Percentiles rank a stretch among this genome's conserved stretches.
These are phyloP conservation scores for Pristionchus arcanus DNA, from an alignment of 2,888 invertebrate genomes.

Conservation along the genomic window DNA sequence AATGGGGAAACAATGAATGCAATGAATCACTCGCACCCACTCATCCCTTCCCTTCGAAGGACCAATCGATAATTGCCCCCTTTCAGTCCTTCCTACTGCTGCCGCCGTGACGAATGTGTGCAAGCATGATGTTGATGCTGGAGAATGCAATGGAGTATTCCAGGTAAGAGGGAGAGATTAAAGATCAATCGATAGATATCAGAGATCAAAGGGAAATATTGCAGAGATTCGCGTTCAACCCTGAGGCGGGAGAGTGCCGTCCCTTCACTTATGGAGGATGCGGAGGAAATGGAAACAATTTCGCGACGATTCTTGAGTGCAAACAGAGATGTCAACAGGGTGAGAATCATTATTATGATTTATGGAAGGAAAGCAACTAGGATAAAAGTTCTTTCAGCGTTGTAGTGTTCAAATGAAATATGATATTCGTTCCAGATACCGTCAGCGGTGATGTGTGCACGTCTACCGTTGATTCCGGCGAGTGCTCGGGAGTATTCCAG, in stretches of 20 bases:
- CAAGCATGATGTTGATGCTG: conserved; percentile 73
- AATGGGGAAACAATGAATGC: background rate
- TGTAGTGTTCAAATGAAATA: too few relatives aligned
- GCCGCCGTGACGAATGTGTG: conserved; percentile 70
- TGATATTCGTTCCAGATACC: background rate
- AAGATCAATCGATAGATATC: background rate
- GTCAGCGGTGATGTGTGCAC: conserved; percentile 74
- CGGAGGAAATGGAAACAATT: conserved; percentile 78
- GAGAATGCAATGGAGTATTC: conserved; percentile 73
- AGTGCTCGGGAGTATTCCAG: conserved; percentile 71
- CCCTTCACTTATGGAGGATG: conserved; percentile 78
- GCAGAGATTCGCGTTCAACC: conserved; percentile 80
- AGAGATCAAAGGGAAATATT: conserved; percentile 4
- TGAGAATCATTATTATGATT: conserved; percentile 27
- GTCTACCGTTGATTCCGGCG: conserved; percentile 78
- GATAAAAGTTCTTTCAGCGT: too few relatives aligned
- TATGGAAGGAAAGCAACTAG: background rate
- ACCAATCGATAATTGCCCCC: background rate
- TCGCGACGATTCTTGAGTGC: conserved; percentile 75
- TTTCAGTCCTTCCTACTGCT: conserved; percentile 55
- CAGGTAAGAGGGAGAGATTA: conserved; percentile 48
- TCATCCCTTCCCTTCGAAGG: background rate
- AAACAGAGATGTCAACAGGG: conserved; percentile 69
- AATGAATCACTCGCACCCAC: conserved; percentile 18
- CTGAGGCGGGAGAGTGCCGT: conserved; percentile 70